phyloP scores from a whole-genome alignment of 2,113 vertebrate species.

The Arizona elegans region DNA sequence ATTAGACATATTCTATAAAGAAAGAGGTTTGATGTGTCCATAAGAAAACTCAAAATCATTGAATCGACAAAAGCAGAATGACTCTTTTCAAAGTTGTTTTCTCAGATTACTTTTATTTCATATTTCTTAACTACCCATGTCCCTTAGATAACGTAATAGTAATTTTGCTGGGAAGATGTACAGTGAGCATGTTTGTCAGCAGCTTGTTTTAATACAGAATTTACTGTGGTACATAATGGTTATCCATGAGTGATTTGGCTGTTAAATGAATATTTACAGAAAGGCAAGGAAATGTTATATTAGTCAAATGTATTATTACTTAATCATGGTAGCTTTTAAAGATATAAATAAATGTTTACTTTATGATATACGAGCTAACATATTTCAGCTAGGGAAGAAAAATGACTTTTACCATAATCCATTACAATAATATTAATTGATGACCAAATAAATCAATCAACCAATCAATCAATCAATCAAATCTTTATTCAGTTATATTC shows the following conservation, averaged over 20 bases:
- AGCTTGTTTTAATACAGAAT: neutral
- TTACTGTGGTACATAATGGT: neutral
- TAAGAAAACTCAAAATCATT: neutral
- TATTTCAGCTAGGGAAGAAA: neutral
- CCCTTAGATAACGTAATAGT: neutral
- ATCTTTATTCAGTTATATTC: neutral
- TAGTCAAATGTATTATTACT: neutral
- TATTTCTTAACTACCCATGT: neutral
- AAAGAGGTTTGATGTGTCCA: neutral
- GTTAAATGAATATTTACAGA: constrained; percentile 15
- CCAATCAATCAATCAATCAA: no score
- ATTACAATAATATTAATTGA: neutral
- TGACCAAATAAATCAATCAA: neutral
- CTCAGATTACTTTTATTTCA: neutral
- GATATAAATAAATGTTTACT: neutral
- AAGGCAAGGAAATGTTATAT: neutral
- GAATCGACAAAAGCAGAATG: neutral
- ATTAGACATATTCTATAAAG: neutral
- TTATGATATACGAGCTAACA: neutral
- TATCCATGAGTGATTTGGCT: neutral
- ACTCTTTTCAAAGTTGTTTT: neutral
- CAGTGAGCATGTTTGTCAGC: constrained; percentile 1
- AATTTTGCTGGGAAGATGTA: neutral
- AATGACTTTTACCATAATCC: neutral
- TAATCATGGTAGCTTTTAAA: constrained; percentile 4